Percentiles rank a stretch among this genome's conserved stretches.
These are phyloP conservation scores for Gari tellinella DNA, from an alignment of 2,888 invertebrate species.

Conservation along the genomic window DNA sequence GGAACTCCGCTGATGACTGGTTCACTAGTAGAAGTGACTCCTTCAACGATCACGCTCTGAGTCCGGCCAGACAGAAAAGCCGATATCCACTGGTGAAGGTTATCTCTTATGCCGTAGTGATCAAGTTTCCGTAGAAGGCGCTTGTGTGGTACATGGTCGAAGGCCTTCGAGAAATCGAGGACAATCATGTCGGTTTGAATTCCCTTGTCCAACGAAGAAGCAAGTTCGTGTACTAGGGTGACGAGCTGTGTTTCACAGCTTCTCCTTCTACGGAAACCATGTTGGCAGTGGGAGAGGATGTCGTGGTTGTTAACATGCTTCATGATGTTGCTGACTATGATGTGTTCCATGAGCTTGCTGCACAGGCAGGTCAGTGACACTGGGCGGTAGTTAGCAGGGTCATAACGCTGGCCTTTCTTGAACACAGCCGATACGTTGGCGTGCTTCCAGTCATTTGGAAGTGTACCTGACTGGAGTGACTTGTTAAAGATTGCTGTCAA, in stretches of 20 bases:
- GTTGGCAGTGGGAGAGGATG: conserved; percentile 36
- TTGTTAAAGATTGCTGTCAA: conserved; percentile 13
- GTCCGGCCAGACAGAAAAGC: too few relatives aligned
- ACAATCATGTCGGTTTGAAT: too few relatives aligned
- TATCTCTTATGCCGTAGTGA: too few relatives aligned
- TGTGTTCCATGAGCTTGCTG: conserved; percentile 25
- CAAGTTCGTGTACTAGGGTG: conserved; percentile 23
- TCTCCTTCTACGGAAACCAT: conserved; percentile 28
- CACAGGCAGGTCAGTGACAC: conserved; percentile 20
- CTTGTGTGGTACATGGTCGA: too few relatives aligned
- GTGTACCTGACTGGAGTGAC: conserved; percentile 2
- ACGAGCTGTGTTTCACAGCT: conserved; percentile 29
- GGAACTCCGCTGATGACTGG: conserved; percentile 14
- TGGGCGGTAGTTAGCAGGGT: conserved; percentile 13
- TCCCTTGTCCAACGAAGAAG: conserved; percentile 22
- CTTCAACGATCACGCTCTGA: too few relatives aligned
- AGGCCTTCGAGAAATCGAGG: too few relatives aligned
- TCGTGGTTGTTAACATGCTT: conserved; percentile 9
- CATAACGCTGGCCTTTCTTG: conserved; percentile 12
- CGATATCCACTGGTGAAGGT: too few relatives aligned
- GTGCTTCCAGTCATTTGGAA: conserved; percentile 13
- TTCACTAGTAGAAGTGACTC: too few relatives aligned
- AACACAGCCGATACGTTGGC: conserved; percentile 11
- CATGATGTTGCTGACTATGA: conserved; percentile 2
- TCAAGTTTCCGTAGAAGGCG: too few relatives aligned